Percentiles rank a stretch among this genome's conserved stretches.
phyloP scores from a whole-genome alignment of 2,113 vertebrate genomes.

The Brachyistius frenatus region DNA sequence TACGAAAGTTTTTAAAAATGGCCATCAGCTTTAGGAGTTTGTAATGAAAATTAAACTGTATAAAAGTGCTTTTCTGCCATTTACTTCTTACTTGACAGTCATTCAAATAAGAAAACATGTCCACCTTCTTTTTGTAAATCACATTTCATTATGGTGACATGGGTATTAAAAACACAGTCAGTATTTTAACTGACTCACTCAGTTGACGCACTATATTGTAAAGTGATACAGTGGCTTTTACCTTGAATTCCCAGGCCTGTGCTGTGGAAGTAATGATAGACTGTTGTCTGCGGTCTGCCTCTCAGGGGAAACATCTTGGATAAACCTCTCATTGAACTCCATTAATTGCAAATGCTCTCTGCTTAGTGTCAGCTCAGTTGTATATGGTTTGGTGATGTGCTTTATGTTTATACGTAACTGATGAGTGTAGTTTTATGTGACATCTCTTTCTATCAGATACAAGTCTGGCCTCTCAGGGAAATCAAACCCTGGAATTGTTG shows the following conservation, averaged over 20 bases:
- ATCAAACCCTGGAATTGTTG: constrained; percentile 55
- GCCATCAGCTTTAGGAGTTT: too few relatives aligned
- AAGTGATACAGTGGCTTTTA: constrained; percentile 53
- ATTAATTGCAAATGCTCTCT: constrained; percentile 64
- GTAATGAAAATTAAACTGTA: too few relatives aligned
- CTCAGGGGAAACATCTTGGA: constrained; percentile 56
- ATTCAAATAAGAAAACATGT: background rate
- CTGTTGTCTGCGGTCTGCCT: constrained; percentile 48
- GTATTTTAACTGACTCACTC: constrained; percentile 21
- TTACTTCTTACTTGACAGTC: too few relatives aligned
- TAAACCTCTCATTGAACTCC: constrained; percentile 63
- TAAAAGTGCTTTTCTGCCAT: too few relatives aligned
- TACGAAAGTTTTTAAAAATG: too few relatives aligned
- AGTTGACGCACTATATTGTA: constrained; percentile 34
- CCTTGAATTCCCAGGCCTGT: constrained; percentile 41
- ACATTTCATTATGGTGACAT: background rate
- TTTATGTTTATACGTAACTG: constrained; percentile 71
- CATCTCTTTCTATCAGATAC: constrained; percentile 52
- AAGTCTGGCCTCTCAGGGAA: constrained; percentile 57
- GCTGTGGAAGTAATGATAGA: constrained; percentile 55
- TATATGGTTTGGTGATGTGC: constrained; percentile 50
- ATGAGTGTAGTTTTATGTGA: constrained; percentile 67
- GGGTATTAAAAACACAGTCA: constrained; percentile 8
- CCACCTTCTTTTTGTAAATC: background rate
- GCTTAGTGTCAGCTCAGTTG: constrained; percentile 53